Percentiles rank a stretch among this genome's conserved stretches.
phyloP scores from a whole-genome alignment of 1,140 invertebrate species.

The Polypedilum vanderplanki region DNA sequence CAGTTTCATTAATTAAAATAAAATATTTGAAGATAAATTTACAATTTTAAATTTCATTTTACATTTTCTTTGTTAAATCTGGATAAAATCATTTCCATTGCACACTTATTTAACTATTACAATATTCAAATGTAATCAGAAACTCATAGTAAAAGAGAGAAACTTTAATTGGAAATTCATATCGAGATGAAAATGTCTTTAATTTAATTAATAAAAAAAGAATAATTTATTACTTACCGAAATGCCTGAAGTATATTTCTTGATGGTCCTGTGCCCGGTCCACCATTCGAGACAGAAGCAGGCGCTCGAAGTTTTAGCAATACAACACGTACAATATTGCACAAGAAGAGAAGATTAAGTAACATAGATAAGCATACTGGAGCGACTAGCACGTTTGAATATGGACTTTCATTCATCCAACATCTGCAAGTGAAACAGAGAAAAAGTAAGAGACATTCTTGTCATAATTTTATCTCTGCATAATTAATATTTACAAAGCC shows the following conservation, averaged over 20 bases:
- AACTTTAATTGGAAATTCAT: too few species aligned
- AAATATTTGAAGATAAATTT: too few species aligned
- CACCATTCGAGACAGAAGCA: conserved; percentile 47
- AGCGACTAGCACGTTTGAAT: conserved; percentile 65
- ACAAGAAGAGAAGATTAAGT: conserved; percentile 81
- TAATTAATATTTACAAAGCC: conserved; percentile 9
- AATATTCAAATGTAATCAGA: too few species aligned
- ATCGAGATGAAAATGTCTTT: too few species aligned
- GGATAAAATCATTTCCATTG: too few species aligned
- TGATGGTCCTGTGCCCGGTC: conserved; percentile 53
- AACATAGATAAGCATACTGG: conserved; percentile 72
- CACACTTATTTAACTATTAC: too few species aligned
- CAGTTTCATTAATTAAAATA: too few species aligned
- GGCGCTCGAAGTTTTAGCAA: conserved; percentile 74
- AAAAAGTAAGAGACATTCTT: background rate
- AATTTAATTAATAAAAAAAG: too few species aligned
- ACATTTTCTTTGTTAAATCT: too few species aligned
- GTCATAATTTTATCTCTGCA: background rate
- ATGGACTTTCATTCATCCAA: conserved; percentile 72
- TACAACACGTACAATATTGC: conserved; percentile 90
- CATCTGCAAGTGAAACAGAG: conserved; percentile 52
- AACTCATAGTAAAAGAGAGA: too few species aligned
- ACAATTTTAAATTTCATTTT: too few species aligned
- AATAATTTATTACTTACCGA: conserved; percentile 49
- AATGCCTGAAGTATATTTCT: conserved; percentile 69